Conservation (phyloP, 2,797 vertebrate species). For the Gadopsis marmoratus region DNA sequence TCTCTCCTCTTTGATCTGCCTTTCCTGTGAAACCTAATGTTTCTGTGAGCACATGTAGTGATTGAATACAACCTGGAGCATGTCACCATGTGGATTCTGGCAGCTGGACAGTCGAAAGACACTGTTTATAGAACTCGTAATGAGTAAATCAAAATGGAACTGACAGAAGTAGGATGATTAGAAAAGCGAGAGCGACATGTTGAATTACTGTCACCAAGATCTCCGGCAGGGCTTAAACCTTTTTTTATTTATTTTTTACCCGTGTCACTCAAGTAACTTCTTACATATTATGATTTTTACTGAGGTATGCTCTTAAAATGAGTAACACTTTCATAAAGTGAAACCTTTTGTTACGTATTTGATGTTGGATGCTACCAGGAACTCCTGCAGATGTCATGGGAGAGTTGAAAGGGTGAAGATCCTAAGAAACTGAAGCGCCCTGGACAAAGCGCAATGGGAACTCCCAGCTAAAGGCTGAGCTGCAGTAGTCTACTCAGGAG, state of each 20-base stretch:
- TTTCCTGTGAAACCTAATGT: neutral
- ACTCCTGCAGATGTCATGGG: neutral
- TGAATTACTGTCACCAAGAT: no score
- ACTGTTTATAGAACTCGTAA: no score
- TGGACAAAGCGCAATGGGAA: neutral
- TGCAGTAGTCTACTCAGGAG: conserved; percentile 8
- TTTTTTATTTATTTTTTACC: no score
- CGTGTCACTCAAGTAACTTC: neutral
- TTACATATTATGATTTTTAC: neutral
- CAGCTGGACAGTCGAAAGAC: no score
- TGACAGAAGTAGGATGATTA: no score
- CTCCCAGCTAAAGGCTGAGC: conserved; percentile 6
- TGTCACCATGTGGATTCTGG: no score
- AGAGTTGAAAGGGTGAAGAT: conserved; percentile 19
- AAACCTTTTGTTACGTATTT: neutral
- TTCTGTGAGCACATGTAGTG: neutral
- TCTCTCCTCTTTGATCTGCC: conserved; percentile 52
- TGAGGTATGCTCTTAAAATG: neutral
- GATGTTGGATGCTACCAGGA: neutral
- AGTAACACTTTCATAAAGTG: neutral
- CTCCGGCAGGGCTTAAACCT: no score
- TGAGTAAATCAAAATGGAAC: no score
- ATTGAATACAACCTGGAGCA: neutral
- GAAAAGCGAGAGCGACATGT: no score
- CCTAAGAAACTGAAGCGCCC: neutral